Evolutionary conservation across 2,797 vertebrate genomes (phyloP), one percentile per base, ranked within the genome.

Genomic region (Sebastes diploproa): DNA sequence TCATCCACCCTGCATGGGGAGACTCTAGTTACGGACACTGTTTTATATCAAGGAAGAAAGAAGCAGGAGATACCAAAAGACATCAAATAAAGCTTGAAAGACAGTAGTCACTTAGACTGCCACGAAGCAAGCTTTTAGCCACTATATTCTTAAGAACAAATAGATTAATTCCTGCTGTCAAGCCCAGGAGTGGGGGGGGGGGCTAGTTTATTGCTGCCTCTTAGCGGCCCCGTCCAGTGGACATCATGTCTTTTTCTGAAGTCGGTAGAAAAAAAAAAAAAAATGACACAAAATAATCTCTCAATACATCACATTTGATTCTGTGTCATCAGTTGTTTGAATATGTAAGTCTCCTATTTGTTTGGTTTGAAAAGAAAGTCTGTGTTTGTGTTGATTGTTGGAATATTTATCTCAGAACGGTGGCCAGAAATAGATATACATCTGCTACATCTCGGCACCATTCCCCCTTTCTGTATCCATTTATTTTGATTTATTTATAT

Each of bases 41-140:
- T 36, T 84, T 27, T 32, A 22, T 58, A 54, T 79, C 63, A 63
- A 81, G 34, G 22, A 77, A 34, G 36, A 52, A 9, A 42, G 38
- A 50, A 68, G 36, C 42, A 72, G 75, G 66, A 20, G 29, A 66
- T 16, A 38, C 58, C 36, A 69, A 23, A 23, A 71, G 20, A 25
- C 56, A 71, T 71, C 52, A 79, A 71, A 78, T 76, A n/a, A 54
- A 75, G 72, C 65, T 63, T 67, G 68, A 85, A 60, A 71, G 63
- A 82, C 38, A 80, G 65, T 14, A 66, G 65, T 86, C 59, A 85
- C 79, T 85, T 68, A 83, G 65, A 77, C 65, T 16, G 23, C 8
- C 75, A 30, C 7, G 13, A 61, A 59, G 78, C 63, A 78, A 59
- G 79, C 72, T 86, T 82, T 86, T 71, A 78, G 80, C 50, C 75